Percentiles rank a stretch among this genome's conserved stretches.
These are phyloP conservation scores for Petrocephalus sullivani DNA, from an alignment of 2,797 vertebrate genomes.

Conservation along the genomic window DNA sequence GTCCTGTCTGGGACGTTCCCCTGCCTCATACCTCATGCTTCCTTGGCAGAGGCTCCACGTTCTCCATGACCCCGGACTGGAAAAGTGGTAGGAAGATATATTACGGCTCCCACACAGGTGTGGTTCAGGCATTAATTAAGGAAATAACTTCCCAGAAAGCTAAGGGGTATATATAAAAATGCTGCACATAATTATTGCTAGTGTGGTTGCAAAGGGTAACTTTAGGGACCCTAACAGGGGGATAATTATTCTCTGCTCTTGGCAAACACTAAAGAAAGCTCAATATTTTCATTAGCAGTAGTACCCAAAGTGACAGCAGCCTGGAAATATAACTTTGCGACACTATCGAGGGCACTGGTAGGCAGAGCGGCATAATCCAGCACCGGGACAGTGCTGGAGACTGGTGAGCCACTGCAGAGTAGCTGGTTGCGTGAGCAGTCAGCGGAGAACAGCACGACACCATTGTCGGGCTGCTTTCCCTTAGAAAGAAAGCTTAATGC, in stretches of 20 bases:
- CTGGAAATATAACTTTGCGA: neutral
- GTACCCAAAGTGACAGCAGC: neutral
- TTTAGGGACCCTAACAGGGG: neutral
- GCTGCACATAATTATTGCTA: neutral
- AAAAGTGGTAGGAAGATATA: neutral
- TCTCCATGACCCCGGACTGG: neutral
- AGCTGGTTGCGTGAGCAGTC: neutral
- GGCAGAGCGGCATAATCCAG: neutral
- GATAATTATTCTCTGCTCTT: neutral
- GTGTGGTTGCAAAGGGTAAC: neutral
- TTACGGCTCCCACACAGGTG: neutral
- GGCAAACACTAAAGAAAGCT: neutral
- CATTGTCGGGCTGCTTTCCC: neutral
- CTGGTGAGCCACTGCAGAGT: neutral
- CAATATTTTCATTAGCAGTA: neutral
- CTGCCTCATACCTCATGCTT: neutral
- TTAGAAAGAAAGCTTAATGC: neutral
- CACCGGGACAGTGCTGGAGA: neutral
- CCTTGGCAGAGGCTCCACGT: neutral
- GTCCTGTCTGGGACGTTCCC: neutral
- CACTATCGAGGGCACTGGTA: neutral
- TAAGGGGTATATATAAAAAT: neutral
- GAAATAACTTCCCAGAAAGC: neutral
- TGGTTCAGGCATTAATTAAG: neutral
- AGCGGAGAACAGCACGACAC: neutral